Conservation (phyloP, 1,140 invertebrate genomes). For the Parapsyche elsis region DNA sequence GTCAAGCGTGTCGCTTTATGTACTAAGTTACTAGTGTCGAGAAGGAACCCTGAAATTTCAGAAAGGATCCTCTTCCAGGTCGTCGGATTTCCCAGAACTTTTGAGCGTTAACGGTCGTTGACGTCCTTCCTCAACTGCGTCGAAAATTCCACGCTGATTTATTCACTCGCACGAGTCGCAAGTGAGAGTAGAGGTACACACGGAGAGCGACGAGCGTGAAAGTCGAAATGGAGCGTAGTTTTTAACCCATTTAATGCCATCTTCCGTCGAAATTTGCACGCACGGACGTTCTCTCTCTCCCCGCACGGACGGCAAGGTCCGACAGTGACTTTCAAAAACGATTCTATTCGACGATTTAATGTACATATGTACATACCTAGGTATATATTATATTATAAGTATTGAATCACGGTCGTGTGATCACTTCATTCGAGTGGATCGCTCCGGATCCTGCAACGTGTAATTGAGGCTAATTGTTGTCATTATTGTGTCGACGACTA, state of each 20-base stretch:
- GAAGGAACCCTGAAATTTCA: too few relatives aligned
- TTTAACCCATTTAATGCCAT: neutral
- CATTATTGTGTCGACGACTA: slow-evolving; percentile 4
- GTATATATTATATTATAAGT: neutral
- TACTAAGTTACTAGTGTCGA: too few relatives aligned
- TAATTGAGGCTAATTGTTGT: slow-evolving; percentile 31
- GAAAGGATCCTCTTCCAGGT: too few relatives aligned
- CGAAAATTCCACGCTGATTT: slow-evolving; percentile 11
- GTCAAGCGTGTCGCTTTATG: too few relatives aligned
- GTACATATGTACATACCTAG: neutral
- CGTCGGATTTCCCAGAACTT: too few relatives aligned
- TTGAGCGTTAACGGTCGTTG: neutral
- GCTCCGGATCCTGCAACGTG: neutral
- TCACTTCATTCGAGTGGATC: neutral
- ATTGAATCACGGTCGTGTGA: neutral
- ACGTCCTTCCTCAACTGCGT: neutral
- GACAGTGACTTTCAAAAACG: too few relatives aligned
- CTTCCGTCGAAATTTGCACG: neutral
- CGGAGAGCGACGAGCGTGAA: neutral
- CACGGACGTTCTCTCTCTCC: neutral
- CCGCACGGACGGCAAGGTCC: neutral
- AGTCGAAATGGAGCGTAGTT: slow-evolving; percentile 9
- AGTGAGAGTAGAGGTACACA: neutral
- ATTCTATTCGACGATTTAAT: neutral
- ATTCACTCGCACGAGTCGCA: neutral